Conservation (phyloP, 1,140 invertebrate species). For the Polyergus mexicanus region DNA sequence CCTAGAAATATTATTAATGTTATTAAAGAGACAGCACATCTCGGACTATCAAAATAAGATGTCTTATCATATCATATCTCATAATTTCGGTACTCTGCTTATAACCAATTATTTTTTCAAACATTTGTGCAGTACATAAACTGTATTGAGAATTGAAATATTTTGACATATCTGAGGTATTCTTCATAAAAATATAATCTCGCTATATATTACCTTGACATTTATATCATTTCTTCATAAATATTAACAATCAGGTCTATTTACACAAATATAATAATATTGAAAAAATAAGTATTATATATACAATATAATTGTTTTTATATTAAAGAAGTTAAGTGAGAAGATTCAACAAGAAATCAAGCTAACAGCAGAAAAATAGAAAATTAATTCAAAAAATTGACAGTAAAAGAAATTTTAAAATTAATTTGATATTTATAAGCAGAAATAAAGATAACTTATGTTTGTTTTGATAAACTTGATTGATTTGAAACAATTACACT, state of each 20-base stretch:
- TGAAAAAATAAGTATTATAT: slow-evolving; percentile 58
- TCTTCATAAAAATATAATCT: slow-evolving; percentile 62
- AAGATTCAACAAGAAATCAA: too few relatives aligned
- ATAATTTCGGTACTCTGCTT: not conserved
- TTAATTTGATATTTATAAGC: not conserved
- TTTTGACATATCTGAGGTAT: slow-evolving; percentile 40
- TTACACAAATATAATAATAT: slow-evolving; percentile 65
- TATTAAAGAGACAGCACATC: not conserved
- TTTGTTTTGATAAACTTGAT: slow-evolving; percentile 49
- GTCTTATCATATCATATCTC: not conserved
- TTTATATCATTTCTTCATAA: slow-evolving; percentile 53
- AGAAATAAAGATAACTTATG: slow-evolving; percentile 46
- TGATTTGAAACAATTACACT: slow-evolving; percentile 73
- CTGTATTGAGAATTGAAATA: not conserved
- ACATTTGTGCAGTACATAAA: slow-evolving; percentile 50
- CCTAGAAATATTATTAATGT: not conserved
- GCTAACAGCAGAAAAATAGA: too few relatives aligned
- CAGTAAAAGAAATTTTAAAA: not conserved
- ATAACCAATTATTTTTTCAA: slow-evolving; percentile 23
- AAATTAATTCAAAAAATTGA: not conserved
- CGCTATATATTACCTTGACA: slow-evolving; percentile 54
- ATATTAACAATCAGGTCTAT: slow-evolving; percentile 52
- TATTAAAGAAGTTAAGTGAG: not conserved
- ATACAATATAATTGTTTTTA: not conserved
- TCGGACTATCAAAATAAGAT: not conserved